These are phyloP conservation scores for Paratrypauchen microcephalus DNA, from an alignment of 2,797 vertebrate species.

Conservation along the genomic window DNA sequence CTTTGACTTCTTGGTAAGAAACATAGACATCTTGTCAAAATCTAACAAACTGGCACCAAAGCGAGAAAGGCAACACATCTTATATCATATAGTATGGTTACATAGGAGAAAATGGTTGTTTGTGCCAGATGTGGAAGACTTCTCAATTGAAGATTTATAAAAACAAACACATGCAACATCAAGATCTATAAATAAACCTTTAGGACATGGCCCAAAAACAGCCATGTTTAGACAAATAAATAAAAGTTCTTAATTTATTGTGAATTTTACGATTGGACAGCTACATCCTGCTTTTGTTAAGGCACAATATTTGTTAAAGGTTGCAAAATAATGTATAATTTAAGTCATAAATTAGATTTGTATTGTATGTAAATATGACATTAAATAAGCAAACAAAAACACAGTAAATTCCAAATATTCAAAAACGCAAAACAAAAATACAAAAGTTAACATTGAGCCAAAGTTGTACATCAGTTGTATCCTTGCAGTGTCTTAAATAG, in stretches of 20 bases:
- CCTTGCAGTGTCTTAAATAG: constrained; percentile 59
- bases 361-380: constrained; percentile 76
- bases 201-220: constrained; percentile 64
- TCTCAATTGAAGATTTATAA: constrained; percentile 66
- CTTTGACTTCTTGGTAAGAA: constrained; percentile 35
- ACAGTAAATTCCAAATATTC: constrained; percentile 55
- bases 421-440: constrained; percentile 53
- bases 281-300: constrained; percentile 65
- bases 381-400: constrained; percentile 80
- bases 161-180: constrained; percentile 68
- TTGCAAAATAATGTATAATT: constrained; percentile 81
- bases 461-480: constrained; percentile 59
- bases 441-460: constrained; percentile 56
- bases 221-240: constrained; percentile 72
- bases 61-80: constrained; percentile 74
- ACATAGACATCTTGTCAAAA: constrained; percentile 43
- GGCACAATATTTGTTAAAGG: constrained; percentile 66
- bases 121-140: constrained; percentile 62
- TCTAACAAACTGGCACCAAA: constrained; percentile 54
- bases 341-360: constrained; percentile 85
- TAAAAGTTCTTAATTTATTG: constrained; percentile 81
- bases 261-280: constrained; percentile 70
- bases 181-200: constrained; percentile 79
- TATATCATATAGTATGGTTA: constrained; percentile 68
- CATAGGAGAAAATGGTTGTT: constrained; percentile 56